These are phyloP conservation scores for Toxotes jaculatrix DNA, from an alignment of 2,113 vertebrate species.

Conservation along the genomic window DNA sequence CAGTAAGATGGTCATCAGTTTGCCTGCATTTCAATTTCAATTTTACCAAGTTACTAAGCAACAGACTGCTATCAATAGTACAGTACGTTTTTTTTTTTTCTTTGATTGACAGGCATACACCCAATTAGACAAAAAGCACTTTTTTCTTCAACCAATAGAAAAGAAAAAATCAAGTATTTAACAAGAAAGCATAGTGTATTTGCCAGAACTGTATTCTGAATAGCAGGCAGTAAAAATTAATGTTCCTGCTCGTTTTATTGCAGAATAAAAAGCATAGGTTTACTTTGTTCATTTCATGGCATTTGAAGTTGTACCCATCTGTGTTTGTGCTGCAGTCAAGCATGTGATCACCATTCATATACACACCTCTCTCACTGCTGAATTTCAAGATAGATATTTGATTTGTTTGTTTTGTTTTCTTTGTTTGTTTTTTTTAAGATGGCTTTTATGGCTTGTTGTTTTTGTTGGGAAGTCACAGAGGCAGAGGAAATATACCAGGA, in stretches of 20 bases:
- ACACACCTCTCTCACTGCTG: not conserved
- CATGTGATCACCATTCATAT: not conserved
- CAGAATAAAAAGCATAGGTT: constrained; percentile 24
- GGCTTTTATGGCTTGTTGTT: not conserved
- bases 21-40: not conserved
- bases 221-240: constrained; percentile 6
- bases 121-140: constrained; percentile 16
- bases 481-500: not conserved
- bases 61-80: constrained; percentile 18
- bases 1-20: not conserved
- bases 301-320: constrained; percentile 9
- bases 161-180: constrained; percentile 24
- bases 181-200: not conserved
- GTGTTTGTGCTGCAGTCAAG: constrained; percentile 19
- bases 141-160: constrained; percentile 8
- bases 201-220: not conserved
- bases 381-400: not conserved
- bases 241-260: constrained; percentile 8
- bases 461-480: not conserved
- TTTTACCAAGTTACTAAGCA: constrained; percentile 23
- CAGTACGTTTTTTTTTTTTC: not conserved
- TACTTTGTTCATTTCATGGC: constrained; percentile 25
- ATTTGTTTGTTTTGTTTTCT: too few relatives aligned
- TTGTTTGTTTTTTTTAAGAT: not conserved
- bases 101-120: constrained; percentile 32